phyloP scores from a whole-genome alignment of 2,888 invertebrate species.

The Nomada fucata region DNA sequence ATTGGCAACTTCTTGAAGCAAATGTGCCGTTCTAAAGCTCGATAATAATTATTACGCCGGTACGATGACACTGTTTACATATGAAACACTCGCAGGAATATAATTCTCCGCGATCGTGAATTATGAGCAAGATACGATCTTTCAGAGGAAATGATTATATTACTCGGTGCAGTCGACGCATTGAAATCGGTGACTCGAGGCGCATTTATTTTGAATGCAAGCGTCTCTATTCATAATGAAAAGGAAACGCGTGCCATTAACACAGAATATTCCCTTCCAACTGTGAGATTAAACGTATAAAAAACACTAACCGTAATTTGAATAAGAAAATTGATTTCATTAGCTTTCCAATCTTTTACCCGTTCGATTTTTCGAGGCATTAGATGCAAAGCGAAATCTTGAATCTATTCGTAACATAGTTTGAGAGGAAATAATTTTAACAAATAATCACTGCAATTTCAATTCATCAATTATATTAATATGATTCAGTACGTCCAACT shows the following conservation, averaged over 20 bases:
- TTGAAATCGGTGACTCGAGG: background rate
- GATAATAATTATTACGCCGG: slow-evolving; percentile 31
- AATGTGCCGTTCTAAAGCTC: background rate
- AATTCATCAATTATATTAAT: background rate
- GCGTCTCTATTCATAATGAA: no score
- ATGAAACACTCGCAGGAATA: background rate
- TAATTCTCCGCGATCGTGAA: background rate
- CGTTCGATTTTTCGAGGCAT: no score
- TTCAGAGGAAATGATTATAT: slow-evolving; percentile 34
- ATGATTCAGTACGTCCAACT: slow-evolving; percentile 68
- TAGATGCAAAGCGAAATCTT: no score
- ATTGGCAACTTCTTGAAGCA: slow-evolving; percentile 3
- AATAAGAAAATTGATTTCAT: no score
- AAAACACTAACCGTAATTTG: no score
- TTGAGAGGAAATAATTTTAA: background rate
- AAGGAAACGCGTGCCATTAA: no score
- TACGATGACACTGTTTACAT: slow-evolving; percentile 27
- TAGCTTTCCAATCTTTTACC: no score
- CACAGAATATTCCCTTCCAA: no score
- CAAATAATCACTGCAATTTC: background rate
- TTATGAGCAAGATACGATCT: slow-evolving; percentile 19
- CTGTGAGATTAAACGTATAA: no score
- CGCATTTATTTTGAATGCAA: no score
- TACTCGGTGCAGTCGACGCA: background rate
- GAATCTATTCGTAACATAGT: background rate